phyloP scores from a whole-genome alignment of 2,113 vertebrate genomes.

The Archocentrus centrarchus region DNA sequence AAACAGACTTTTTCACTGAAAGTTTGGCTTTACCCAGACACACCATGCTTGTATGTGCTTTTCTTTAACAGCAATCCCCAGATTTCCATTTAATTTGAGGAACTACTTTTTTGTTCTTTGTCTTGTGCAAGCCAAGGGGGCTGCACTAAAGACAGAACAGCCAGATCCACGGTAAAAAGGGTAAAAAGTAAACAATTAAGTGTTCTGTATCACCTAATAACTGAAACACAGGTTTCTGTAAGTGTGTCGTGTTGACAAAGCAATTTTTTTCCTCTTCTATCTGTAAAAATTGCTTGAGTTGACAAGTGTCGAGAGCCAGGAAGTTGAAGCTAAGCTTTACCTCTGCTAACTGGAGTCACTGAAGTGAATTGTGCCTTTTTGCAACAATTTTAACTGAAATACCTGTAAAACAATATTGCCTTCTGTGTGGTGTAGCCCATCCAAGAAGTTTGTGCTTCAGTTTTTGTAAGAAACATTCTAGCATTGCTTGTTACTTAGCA shows the following conservation, averaged over 20 bases:
- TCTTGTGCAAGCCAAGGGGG: rapidly evolving
- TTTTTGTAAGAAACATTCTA: too few species aligned
- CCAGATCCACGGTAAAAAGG: not conserved
- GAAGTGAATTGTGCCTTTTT: too few species aligned
- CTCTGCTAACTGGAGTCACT: too few species aligned
- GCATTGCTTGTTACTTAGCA: too few species aligned
- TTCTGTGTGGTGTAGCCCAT: too few species aligned
- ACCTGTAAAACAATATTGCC: too few species aligned
- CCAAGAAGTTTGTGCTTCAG: too few species aligned
- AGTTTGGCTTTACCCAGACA: slow-evolving; percentile 10
- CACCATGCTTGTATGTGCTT: not conserved
- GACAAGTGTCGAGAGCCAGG: too few species aligned
- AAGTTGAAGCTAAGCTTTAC: too few species aligned
- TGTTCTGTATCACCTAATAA: not conserved
- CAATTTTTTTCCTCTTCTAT: slow-evolving; percentile 8
- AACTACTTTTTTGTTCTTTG: not conserved
- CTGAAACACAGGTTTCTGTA: slow-evolving; percentile 6
- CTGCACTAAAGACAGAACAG: not conserved
- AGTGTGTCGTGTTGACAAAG: slow-evolving; percentile 3
- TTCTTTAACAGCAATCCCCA: not conserved
- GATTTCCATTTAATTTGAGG: slow-evolving; percentile 20
- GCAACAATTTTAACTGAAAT: too few species aligned
- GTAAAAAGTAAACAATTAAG: not conserved
- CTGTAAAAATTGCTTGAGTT: not conserved
- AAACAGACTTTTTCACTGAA: slow-evolving; percentile 17